These are phyloP conservation scores for Acanthosoma haemorrhoidale DNA, from an alignment of 2,888 invertebrate genomes.

Conservation along the genomic window DNA sequence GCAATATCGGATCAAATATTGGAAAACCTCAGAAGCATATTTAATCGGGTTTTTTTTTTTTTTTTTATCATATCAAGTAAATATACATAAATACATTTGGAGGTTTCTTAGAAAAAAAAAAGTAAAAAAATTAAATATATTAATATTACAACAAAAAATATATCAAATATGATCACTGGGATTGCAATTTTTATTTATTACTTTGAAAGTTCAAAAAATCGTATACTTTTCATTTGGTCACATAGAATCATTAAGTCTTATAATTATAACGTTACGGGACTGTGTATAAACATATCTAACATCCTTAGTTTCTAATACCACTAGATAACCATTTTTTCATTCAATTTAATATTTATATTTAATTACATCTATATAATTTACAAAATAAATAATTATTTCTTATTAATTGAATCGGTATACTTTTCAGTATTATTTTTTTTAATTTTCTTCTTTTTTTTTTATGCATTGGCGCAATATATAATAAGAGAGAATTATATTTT, in stretches of 20 bases:
- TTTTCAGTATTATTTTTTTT: slow-evolving; percentile 19
- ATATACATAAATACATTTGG: slow-evolving; percentile 34
- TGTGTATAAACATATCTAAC: slow-evolving; percentile 38
- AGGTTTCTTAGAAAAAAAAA: slow-evolving; percentile 7
- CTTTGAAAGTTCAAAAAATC: slow-evolving; percentile 35
- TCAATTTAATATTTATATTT: slow-evolving; percentile 25
- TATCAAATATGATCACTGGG: slow-evolving; percentile 38
- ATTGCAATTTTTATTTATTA: slow-evolving; percentile 15
- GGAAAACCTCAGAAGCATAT: slow-evolving; percentile 6
- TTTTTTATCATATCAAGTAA: slow-evolving; percentile 8
- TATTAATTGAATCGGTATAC: slow-evolving; percentile 17
- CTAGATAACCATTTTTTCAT: slow-evolving; percentile 37
- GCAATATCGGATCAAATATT: not conserved
- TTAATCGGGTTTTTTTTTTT: not conserved
- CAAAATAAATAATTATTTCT: slow-evolving; percentile 37
- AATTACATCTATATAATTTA: slow-evolving; percentile 35
- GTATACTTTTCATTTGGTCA: slow-evolving; percentile 43
- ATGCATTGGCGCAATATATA: not conserved
- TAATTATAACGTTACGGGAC: slow-evolving; percentile 36
- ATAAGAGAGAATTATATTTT: slow-evolving; percentile 21
- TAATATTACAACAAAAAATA: slow-evolving; percentile 27
- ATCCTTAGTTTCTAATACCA: slow-evolving; percentile 39
- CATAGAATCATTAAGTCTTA: slow-evolving; percentile 41
- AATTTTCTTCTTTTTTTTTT: not conserved
- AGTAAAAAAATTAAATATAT: slow-evolving; percentile 19